phyloP scores from a whole-genome alignment of 2,113 vertebrate species.

The Rhadina sibilatrix region DNA sequence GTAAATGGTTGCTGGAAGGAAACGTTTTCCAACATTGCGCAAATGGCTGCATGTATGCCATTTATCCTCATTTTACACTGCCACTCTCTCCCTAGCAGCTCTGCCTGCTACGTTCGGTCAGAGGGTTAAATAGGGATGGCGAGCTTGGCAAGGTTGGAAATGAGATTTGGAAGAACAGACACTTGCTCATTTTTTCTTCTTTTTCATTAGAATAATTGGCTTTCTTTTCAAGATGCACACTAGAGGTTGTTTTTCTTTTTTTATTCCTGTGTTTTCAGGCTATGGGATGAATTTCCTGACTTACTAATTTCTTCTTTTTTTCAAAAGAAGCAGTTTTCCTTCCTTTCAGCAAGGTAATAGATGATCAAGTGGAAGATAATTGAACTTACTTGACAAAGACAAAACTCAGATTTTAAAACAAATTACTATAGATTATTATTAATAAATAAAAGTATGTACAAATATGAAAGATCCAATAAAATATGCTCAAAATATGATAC shows the following conservation, averaged over 20 bases:
- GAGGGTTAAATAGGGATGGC: not conserved
- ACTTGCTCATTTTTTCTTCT: not conserved
- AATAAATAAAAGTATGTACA: not conserved
- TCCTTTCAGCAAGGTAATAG: not conserved
- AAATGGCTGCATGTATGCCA: not conserved
- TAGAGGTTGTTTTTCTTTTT: not conserved
- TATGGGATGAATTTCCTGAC: not conserved
- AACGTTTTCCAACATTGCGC: not conserved
- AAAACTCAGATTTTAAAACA: not conserved
- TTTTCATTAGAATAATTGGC: not conserved
- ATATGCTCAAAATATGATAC: not conserved
- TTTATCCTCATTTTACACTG: not conserved
- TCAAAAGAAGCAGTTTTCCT: not conserved
- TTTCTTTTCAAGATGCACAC: not conserved
- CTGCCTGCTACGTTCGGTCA: accelerated
- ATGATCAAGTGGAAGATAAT: not conserved
- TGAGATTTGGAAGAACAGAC: not conserved
- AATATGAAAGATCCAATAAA: not conserved
- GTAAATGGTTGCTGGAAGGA: not conserved
- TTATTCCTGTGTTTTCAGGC: not conserved
- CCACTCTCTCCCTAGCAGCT: not conserved
- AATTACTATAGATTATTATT: not conserved
- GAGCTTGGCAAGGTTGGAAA: not conserved
- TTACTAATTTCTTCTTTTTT: not conserved
- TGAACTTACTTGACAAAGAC: not conserved